Percentiles rank a stretch among this genome's conserved stretches.
These are phyloP conservation scores for Drosophila differens DNA, from an alignment of 2,888 invertebrate species.

Conservation along the genomic window DNA sequence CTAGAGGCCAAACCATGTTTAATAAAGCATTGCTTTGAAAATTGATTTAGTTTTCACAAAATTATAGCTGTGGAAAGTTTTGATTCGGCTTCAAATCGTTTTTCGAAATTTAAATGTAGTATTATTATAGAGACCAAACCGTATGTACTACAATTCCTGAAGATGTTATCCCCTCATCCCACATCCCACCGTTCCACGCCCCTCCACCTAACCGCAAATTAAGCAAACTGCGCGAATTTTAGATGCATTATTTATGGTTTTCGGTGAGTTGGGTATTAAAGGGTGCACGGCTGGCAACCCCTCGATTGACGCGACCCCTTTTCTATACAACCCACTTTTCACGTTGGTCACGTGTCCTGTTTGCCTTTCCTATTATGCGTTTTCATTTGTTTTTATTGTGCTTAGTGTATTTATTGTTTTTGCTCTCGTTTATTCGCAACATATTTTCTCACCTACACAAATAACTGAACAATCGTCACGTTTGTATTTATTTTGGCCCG, in stretches of 20 bases:
- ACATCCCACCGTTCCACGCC: slow-evolving; percentile 3
- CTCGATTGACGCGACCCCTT: slow-evolving; percentile 6
- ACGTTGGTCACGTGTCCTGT: slow-evolving; percentile 53
- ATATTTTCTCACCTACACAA: slow-evolving; percentile 84
- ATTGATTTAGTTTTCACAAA: background rate
- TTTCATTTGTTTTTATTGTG: slow-evolving; percentile 70
- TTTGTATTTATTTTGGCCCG: slow-evolving; percentile 69
- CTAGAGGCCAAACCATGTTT: background rate
- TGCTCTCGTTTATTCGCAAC: slow-evolving; percentile 68
- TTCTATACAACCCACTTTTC: background rate
- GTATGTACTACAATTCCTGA: background rate
- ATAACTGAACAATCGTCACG: slow-evolving; percentile 80
- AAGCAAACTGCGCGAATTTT: slow-evolving; percentile 28
- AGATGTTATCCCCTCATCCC: background rate
- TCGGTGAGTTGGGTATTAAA: slow-evolving; percentile 27
- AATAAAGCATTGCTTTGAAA: background rate
- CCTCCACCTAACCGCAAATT: slow-evolving; percentile 18
- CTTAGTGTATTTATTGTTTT: slow-evolving; percentile 57
- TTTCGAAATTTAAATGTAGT: background rate
- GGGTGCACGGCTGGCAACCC: slow-evolving; percentile 47
- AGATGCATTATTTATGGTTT: slow-evolving; percentile 73
- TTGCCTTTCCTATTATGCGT: slow-evolving; percentile 72
- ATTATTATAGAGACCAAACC: background rate
- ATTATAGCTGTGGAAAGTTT: background rate
- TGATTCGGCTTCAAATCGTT: background rate